Evolutionary conservation across 2,888 invertebrate genomes (phyloP).

Genomic region (Epistrophe eligans): DNA sequence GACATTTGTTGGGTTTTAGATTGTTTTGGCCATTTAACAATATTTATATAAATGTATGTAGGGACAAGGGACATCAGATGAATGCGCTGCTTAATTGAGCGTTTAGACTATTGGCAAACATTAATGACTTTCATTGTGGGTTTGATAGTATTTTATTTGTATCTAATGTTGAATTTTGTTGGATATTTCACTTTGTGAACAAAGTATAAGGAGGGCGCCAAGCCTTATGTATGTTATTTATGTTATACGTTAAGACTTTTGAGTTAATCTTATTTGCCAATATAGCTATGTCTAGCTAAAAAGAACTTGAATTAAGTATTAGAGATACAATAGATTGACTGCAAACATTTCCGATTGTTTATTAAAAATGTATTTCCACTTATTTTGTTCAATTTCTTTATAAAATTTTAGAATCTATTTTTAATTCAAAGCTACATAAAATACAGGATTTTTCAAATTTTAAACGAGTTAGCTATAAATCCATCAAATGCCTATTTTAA

Average conservation of each 20-base stretch:
- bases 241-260: neutral
- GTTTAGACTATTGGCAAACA: conserved; percentile 4
- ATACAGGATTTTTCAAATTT: too few relatives aligned
- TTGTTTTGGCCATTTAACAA: conserved; percentile 28
- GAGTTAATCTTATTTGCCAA: neutral
- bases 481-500: too few relatives aligned
- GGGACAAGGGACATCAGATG: conserved; percentile 28
- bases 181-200: neutral
- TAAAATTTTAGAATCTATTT: too few relatives aligned
- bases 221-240: neutral
- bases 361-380: too few relatives aligned
- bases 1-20: conserved; percentile 50
- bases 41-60: too few relatives aligned
- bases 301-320: neutral
- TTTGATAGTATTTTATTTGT: neutral
- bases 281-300: neutral
- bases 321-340: neutral
- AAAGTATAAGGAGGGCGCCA: neutral
- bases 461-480: too few relatives aligned
- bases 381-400: too few relatives aligned
- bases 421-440: too few relatives aligned
- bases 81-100: conserved; percentile 56
- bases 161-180: neutral
- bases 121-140: conserved; percentile 41
- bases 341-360: too few relatives aligned